phyloP scores from a whole-genome alignment of 2,888 invertebrate species.

The Megaustenia siamemsis region DNA sequence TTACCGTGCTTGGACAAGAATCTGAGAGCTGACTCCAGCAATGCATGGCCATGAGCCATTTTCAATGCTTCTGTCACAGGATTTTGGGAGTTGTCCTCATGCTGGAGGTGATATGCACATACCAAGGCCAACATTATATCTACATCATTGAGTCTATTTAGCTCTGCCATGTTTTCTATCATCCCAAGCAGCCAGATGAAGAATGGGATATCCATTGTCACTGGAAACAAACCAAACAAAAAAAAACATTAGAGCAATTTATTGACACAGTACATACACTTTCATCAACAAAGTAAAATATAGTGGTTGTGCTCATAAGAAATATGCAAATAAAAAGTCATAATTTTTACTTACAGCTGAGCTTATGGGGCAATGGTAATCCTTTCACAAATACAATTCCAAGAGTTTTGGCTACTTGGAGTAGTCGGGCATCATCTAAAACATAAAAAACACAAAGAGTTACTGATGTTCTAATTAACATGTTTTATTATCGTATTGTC shows the following conservation, averaged over 20 bases:
- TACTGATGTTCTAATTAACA: too few species aligned
- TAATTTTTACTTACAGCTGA: constrained; percentile 37
- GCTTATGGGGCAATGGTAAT: constrained; percentile 48
- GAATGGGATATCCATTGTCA: constrained; percentile 52
- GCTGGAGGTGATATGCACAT: constrained; percentile 94
- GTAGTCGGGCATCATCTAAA: constrained; percentile 45
- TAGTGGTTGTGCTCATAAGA: too few species aligned
- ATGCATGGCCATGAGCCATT: constrained; percentile 46
- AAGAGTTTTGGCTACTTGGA: constrained; percentile 47
- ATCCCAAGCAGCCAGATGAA: constrained; percentile 83
- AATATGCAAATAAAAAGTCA: too few species aligned
- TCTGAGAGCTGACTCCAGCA: constrained; percentile 33
- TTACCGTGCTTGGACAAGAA: constrained; percentile 52
- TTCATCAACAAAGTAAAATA: too few species aligned
- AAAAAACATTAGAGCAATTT: too few species aligned
- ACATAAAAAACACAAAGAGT: too few species aligned
- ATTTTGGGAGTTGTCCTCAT: constrained; percentile 80
- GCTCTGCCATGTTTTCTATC: constrained; percentile 89
- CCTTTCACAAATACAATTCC: constrained; percentile 50
- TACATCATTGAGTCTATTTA: constrained; percentile 84
- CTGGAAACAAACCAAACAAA: constrained; percentile 25
- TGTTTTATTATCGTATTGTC: too few species aligned
- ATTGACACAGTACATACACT: too few species aligned
- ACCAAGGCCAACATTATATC: constrained; percentile 91
- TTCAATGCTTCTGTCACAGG: constrained; percentile 77